Percentiles rank a stretch among this genome's conserved stretches.
Conservation (phyloP, 2,113 vertebrate species). For the Piliocolobus tephrosceles region DNA sequence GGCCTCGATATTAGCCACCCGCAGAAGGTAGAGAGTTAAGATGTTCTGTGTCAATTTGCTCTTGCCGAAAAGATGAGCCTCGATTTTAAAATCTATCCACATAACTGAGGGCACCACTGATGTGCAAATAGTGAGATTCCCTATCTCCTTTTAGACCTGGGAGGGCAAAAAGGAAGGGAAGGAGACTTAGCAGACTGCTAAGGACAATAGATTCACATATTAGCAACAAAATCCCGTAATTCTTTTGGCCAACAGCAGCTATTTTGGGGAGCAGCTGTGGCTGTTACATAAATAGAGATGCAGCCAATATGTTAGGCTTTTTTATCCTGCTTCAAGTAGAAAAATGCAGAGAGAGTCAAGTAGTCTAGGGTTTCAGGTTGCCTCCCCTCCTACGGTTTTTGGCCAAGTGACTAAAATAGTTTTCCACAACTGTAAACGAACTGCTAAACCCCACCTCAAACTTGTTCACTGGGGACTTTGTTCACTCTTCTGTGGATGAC, state of each 20-base stretch:
- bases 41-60: background rate
- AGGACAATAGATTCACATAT: constrained; percentile 25
- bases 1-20: background rate
- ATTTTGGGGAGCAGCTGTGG: constrained; percentile 56
- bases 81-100: background rate
- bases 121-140: background rate
- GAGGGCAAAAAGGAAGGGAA: background rate
- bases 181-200: background rate
- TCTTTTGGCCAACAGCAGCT: constrained; percentile 60
- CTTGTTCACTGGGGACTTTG: background rate
- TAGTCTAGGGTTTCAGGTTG: constrained; percentile 15
- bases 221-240: constrained; percentile 54
- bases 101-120: background rate
- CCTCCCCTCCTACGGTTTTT: constrained; percentile 48
- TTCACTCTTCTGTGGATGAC: background rate
- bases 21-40: background rate
- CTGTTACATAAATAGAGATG: constrained; percentile 50
- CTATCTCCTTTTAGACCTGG: background rate
- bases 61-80: background rate
- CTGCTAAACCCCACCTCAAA: constrained; percentile 21
- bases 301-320: constrained; percentile 41
- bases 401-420: constrained; percentile 64
- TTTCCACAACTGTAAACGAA: constrained; percentile 45
- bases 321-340: constrained; percentile 51
- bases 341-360: constrained; percentile 26